Conservation (phyloP, 2,888 invertebrate genomes). For the Hipparchia sbordonii region DNA sequence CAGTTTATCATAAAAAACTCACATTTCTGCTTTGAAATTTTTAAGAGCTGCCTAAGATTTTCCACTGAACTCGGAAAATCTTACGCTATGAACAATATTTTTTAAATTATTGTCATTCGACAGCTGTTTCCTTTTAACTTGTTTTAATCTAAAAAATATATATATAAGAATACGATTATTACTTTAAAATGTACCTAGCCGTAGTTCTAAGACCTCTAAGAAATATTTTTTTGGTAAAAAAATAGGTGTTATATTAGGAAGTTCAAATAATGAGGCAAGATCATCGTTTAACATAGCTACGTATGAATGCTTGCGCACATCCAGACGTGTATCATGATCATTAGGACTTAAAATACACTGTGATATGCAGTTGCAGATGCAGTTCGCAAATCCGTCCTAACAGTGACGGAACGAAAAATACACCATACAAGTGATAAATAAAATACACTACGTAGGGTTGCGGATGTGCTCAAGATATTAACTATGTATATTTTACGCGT, state of each 20-base stretch:
- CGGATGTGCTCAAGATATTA: too few relatives aligned
- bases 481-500: too few relatives aligned
- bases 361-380: too few relatives aligned
- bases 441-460: too few relatives aligned
- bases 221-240: constrained; percentile 50
- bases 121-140: constrained; percentile 46
- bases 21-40: constrained; percentile 1
- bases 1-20: constrained; percentile 3
- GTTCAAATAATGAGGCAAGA: constrained; percentile 64
- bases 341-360: too few relatives aligned
- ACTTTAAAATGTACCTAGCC: constrained; percentile 35
- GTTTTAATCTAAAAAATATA: constrained; percentile 25
- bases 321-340: too few relatives aligned
- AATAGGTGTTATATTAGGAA: constrained; percentile 60
- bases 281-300: constrained; percentile 57
- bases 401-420: too few relatives aligned
- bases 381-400: too few relatives aligned
- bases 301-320: constrained; percentile 41
- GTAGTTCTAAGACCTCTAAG: constrained; percentile 36
- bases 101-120: constrained; percentile 54
- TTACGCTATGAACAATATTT: constrained; percentile 23
- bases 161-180: constrained; percentile 34
- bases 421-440: too few relatives aligned
- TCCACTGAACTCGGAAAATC: neutral
- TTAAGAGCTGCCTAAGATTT: constrained; percentile 19